Base-by-base conservation (phyloP, 2,797 vertebrate genomes). In the Cryptoblepharus egeriae region DNA sequence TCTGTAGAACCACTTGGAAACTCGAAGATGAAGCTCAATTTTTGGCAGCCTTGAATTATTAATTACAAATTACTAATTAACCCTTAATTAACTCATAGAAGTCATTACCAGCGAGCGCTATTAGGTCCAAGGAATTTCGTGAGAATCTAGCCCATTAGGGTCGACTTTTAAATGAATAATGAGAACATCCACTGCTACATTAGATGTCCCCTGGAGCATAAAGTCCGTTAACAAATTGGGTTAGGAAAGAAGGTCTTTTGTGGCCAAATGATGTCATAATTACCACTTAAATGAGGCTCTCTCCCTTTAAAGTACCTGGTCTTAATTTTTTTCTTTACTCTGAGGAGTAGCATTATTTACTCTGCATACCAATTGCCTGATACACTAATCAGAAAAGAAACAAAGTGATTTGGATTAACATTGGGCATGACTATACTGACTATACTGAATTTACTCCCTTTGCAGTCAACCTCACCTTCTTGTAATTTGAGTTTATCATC, bases 1-100 rank as follows among this genome's bases (percentile, higher is more conserved):
- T 60, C 0, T 1, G 37, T 3, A 84, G 65, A 58, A 70, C 68
- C 24, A 1, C 45, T 75, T 3, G 0, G 1, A 15, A 63, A 81
- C 64, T 85, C 16, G 84, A 20, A 42, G 8, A 85, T 85, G 49
- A 52, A 12, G 24, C 45, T 61, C 2, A 15, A 3, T 26, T 76
- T 82, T 86, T 67, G 76, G 30, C 30, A 67, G 16, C 64, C 39
- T 30, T 74, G 70, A 35, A 84, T 60, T 74, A 79, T 49, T 84
- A 60, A 84, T 68, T 84, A 35, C 45, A 52, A 69, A 63, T 70
- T 63, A 61, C 4, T 0, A 32, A 79, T 68, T 73, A 87, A 84
- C 52, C 77, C 11, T 26, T 37, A 67, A 69, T 65, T 75, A 81
- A 30, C 42, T 13, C 49, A 42, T 71, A 58, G 30, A 80, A 72